phyloP scores from a whole-genome alignment of 2,797 vertebrate genomes.

The Tarsius wallacei region DNA sequence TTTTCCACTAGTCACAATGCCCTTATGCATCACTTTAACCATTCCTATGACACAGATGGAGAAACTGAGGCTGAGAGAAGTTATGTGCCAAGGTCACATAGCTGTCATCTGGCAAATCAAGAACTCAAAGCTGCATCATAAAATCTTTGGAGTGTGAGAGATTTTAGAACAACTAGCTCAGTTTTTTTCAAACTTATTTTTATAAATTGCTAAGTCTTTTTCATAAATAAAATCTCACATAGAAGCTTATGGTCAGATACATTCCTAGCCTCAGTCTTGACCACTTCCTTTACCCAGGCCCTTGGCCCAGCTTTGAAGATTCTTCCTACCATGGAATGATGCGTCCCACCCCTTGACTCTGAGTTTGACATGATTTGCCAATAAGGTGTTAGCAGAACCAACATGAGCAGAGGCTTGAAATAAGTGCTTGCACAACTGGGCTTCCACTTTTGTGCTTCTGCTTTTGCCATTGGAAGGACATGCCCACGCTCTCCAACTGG shows the following conservation, averaged over 20 bases:
- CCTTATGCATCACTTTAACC: not conserved
- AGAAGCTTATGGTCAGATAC: too few relatives aligned
- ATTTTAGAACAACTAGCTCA: not conserved
- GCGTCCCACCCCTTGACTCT: not conserved
- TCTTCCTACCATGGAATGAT: not conserved
- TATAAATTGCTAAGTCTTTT: not conserved
- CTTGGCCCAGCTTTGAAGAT: not conserved
- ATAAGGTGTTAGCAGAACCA: not conserved
- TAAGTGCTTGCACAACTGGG: not conserved
- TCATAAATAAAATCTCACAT: not conserved
- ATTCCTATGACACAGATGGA: not conserved
- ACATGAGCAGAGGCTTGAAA: not conserved
- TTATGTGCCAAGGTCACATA: not conserved
- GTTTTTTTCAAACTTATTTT: slow-evolving; percentile 19
- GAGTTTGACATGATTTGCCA: not conserved
- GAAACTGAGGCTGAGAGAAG: not conserved
- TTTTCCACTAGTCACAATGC: not conserved
- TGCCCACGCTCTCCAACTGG: rapidly evolving
- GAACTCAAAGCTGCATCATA: not conserved
- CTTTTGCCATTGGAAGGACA: not conserved
- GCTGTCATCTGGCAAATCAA: not conserved
- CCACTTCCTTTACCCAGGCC: not conserved
- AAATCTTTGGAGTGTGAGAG: not conserved
- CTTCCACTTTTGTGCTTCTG: not conserved
- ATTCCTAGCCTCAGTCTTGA: too few relatives aligned